Evolutionary conservation across 2,113 vertebrate genomes (phyloP), one percentile per base, ranked within the genome.

Genomic region (Aspidoscelis tigris): DNA sequence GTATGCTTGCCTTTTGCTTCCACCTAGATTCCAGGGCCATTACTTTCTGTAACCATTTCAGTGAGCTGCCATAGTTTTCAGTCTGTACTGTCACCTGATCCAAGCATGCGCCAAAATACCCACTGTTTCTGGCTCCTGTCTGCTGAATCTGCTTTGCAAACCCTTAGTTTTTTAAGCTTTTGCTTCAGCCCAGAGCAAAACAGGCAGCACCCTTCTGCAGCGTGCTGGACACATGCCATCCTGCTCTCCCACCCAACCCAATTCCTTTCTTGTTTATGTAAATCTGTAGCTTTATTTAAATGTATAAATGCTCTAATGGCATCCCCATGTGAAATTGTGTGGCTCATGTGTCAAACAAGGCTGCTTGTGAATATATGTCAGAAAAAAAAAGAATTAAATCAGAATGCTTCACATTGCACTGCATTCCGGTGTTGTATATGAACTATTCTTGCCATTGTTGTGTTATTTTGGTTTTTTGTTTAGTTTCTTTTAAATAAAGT

Each of bases 31-130:
- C 91, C 88, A 96, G 96, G 95, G 95, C 93, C 95, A 96, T 96
- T 94, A 93, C 94, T 97, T 96, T 97, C 95, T 96, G 96, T 96
- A 92, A 95, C 95, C 96, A 96, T 97, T 95, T 98, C 97, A 98
- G 95, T 99, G 98, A 99, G 97, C 98, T 99, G 98, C 97, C 98
- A 98, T 97, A 97, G 95, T 98, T 97, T 96, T 97, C 93, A 95
- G 97, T 98, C 94, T 96, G 96, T 96, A 97, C 95, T 95, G 95
- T 97, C 97, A 96, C 96, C 95, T 97, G 96, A 96, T 93, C 97
- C 96, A 95, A 98, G 98, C 98, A 98, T 98, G 98, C 94, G 95
- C 97, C 95, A 93, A 96, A 93, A 91, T 92, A 89, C 91, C 95
- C 96, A 94, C 93, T 73, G 94, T 96, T 94, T 94, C 92, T 95